A percentile compares a stretch with the other conserved stretches of the same genome.
Conservation (phyloP, 2,888 invertebrate species). For the Scotopteryx bipunctaria region DNA sequence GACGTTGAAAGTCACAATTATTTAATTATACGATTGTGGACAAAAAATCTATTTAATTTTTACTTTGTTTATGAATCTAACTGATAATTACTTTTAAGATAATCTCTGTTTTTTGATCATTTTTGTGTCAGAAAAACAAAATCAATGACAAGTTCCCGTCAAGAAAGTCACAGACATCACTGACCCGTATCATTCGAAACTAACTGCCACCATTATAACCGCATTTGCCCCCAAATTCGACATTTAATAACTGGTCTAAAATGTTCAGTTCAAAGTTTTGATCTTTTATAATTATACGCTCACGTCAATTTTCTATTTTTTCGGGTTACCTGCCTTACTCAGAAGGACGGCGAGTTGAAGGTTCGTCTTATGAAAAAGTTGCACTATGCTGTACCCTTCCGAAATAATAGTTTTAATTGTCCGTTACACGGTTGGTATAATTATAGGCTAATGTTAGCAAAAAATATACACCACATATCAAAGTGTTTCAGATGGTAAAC, state of each 20-base stretch:
- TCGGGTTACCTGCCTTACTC: constrained; percentile 63
- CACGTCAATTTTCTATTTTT: constrained; percentile 66
- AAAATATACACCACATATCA: neutral
- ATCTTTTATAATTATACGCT: constrained; percentile 79
- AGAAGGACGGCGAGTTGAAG: constrained; percentile 53
- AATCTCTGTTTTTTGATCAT: too few species aligned
- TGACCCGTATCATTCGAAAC: constrained; percentile 61
- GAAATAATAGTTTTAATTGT: constrained; percentile 54
- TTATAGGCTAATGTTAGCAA: constrained; percentile 9
- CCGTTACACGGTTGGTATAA: constrained; percentile 38
- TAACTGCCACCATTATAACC: constrained; percentile 73
- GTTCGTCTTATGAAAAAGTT: constrained; percentile 57
- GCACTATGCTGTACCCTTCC: constrained; percentile 56
- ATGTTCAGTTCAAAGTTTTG: constrained; percentile 61
- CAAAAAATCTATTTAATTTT: too few species aligned
- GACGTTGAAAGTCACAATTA: too few species aligned
- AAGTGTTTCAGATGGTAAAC: too few species aligned
- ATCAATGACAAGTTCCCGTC: constrained; percentile 21
- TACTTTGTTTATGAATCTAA: too few species aligned
- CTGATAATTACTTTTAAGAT: too few species aligned
- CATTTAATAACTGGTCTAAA: constrained; percentile 72
- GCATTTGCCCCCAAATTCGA: constrained; percentile 72
- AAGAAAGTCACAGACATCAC: constrained; percentile 47
- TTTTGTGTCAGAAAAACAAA: neutral
- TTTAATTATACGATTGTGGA: too few species aligned